These are phyloP conservation scores for Lates calcarifer DNA, from an alignment of 2,113 vertebrate genomes.

Conservation along the genomic window DNA sequence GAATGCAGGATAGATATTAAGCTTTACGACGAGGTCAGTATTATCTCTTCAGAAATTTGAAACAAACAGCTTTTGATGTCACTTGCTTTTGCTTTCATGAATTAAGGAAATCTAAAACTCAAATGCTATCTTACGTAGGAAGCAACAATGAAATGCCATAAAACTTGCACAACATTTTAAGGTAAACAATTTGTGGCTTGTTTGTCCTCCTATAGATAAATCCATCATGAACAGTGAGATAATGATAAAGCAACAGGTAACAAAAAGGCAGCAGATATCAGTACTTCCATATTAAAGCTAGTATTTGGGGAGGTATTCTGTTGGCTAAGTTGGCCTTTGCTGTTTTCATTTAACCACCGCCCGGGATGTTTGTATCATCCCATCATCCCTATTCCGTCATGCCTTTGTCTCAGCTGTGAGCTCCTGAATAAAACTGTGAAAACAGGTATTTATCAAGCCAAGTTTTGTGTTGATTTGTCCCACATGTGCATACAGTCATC, in stretches of 20 bases:
- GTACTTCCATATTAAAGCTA: not conserved
- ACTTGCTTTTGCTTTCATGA: not conserved
- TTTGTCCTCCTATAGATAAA: too few relatives aligned
- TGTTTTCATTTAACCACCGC: not conserved
- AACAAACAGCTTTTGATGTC: too few relatives aligned
- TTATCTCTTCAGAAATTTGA: not conserved
- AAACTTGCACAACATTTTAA: not conserved
- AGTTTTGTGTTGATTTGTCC: constrained; percentile 20
- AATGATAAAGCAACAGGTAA: not conserved
- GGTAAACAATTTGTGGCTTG: too few relatives aligned
- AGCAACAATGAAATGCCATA: not conserved
- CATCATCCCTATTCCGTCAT: not conserved
- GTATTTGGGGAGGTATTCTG: not conserved
- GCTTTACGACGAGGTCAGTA: constrained; percentile 94
- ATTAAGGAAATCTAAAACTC: not conserved
- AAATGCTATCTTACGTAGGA: too few relatives aligned
- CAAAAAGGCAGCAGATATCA: not conserved
- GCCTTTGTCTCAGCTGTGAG: not conserved
- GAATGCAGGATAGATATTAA: constrained; percentile 87
- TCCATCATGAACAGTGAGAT: not conserved
- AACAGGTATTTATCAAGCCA: not conserved
- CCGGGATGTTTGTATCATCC: constrained; percentile 20
- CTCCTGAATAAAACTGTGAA: constrained; percentile 1
- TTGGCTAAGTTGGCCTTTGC: not conserved
- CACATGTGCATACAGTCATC: not conserved